Base-by-base conservation (phyloP, 2,113 vertebrate species). In the Rhynchopsitta pachyrhyncha region DNA sequence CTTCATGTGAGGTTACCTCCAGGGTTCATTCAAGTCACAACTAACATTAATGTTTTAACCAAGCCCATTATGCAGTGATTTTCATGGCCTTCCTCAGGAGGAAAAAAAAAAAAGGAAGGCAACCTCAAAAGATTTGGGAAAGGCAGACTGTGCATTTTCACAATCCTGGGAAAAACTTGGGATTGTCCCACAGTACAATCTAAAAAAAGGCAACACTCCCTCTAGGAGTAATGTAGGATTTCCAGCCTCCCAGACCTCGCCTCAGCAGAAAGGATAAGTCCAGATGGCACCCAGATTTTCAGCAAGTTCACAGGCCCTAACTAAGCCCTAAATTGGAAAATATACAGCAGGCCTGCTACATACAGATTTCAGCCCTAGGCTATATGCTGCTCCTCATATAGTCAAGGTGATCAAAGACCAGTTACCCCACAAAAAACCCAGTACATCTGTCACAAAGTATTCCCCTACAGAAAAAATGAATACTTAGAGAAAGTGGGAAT, bases 261-360 rank as follows among this genome's bases (percentile, higher is more conserved):
- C 69, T 68, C 50, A 92, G 86, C 77, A 57, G 57, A 79, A 33
- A 42, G 24, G 57, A 15, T 1, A 7, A 86, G 13, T 57, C 91
- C 91, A 97, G 86, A 92, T 95, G 93, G 91, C 81, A 66, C 46
- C 70, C 91, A 95, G 93, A 95, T 92, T 89, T 89, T 60, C 89
- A 95, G 52, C 74, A 82, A 50, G 17, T 82, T 86, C 62, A 89
- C 80, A 87, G 57, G 35, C 55, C 39, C 60, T 27, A 49, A 67
- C 66, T 92, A 78, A 87, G 52, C 52, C 71, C 60, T 66, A 92
- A 77, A 67, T 18, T 0, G 0, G 46, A 78, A 90, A 86, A 93
- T 91, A 73, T 53, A 63, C 5, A 5, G 50, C 44, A 86, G 28
- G 50, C 35, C 35, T 84, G 64, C 52, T 47, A 76, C 6, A 4